Evolutionary conservation across 2,113 vertebrate species (phyloP).

Genomic region (Odontesthes bonariensis): DNA sequence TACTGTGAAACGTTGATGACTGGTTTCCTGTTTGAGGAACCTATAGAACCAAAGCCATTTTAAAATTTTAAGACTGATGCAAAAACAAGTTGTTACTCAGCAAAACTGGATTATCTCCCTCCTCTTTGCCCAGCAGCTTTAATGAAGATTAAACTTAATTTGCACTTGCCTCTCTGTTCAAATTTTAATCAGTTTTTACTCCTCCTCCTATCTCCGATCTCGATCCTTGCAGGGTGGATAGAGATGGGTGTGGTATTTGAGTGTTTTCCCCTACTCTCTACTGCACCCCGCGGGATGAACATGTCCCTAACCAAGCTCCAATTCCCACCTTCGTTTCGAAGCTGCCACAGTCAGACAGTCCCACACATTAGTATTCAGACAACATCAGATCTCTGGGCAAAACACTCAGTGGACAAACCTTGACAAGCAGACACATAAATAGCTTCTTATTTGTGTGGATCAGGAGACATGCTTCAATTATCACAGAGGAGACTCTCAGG

Average conservation of each 20-base stretch:
- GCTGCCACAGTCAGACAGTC: constrained; percentile 30
- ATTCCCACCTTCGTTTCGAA: background rate
- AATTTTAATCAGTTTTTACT: constrained; percentile 46
- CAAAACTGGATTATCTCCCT: constrained; percentile 22
- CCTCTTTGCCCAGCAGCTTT: constrained; percentile 28
- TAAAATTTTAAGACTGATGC: constrained; percentile 13
- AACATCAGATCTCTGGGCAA: constrained; percentile 41
- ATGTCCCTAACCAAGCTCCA: constrained; percentile 19
- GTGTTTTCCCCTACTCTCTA: background rate
- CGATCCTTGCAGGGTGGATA: constrained; percentile 7
- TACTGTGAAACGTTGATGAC: background rate
- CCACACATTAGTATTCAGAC: constrained; percentile 59
- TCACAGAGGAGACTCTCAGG: constrained; percentile 18
- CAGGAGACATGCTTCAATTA: constrained; percentile 38
- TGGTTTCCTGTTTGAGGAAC: background rate
- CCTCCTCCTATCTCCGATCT: constrained; percentile 16
- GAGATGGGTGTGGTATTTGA: constrained; percentile 14
- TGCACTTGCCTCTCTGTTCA: constrained; percentile 19
- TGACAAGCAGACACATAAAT: constrained; percentile 15
- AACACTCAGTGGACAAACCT: constrained; percentile 56
- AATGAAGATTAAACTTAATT: constrained; percentile 48
- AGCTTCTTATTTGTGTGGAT: constrained; percentile 19
- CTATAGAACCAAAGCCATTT: background rate
- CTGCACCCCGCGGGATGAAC: background rate
- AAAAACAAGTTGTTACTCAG: constrained; percentile 23